Evolutionary conservation across 2,113 vertebrate genomes (phyloP).

Genomic region (Ginglymostoma cirratum): DNA sequence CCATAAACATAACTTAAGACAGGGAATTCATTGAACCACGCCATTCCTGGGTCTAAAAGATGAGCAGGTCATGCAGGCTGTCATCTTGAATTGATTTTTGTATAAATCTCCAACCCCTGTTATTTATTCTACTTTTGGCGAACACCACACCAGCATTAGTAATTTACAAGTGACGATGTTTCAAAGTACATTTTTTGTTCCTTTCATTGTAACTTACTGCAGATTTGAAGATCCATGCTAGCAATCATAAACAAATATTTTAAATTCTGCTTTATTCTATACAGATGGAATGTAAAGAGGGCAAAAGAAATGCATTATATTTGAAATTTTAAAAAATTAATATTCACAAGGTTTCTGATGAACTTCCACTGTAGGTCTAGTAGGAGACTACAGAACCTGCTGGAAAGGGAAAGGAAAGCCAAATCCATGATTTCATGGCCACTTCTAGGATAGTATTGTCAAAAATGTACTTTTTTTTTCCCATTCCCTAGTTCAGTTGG

Average conservation of each 20-base stretch:
- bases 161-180: not conserved
- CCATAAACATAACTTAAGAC: not conserved
- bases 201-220: not conserved
- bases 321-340: not conserved
- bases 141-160: not conserved
- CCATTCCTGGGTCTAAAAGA: slow-evolving; percentile 22
- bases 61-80: slow-evolving; percentile 27
- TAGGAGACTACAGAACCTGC: not conserved
- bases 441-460: not conserved
- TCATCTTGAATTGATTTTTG: not conserved
- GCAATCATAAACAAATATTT: not conserved
- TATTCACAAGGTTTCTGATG: not conserved
- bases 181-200: not conserved
- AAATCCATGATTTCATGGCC: not conserved
- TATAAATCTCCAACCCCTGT: slow-evolving; percentile 10
- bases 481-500: not conserved
- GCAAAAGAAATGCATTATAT: not conserved
- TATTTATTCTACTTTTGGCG: slow-evolving; percentile 11
- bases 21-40: slow-evolving; percentile 18
- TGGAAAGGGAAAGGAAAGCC: not conserved
- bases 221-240: not conserved
- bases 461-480: not conserved
- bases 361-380: not conserved
- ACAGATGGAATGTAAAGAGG: not conserved
- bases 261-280: not conserved